These are phyloP conservation scores for Cryptocephalus primarius DNA, from an alignment of 2,888 invertebrate species.

Conservation along the genomic window DNA sequence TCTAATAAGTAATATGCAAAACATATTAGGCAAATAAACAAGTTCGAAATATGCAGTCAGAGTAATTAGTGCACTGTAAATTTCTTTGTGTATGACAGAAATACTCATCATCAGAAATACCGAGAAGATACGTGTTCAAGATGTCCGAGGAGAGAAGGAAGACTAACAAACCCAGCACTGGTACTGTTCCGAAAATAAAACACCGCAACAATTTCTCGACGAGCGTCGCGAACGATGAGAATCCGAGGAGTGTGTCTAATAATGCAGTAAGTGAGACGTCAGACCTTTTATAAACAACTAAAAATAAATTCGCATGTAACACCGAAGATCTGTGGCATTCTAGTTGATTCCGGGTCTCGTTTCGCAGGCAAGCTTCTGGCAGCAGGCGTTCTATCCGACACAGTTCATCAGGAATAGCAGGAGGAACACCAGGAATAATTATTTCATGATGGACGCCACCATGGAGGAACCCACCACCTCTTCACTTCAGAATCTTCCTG, in stretches of 20 bases:
- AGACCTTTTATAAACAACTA: background rate
- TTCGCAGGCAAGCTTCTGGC: constrained; percentile 24
- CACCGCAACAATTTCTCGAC: constrained; percentile 21
- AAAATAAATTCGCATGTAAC: background rate
- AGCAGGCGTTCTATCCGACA: constrained; percentile 17
- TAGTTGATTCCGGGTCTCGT: constrained; percentile 8
- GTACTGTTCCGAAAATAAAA: constrained; percentile 54
- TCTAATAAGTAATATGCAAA: too few species aligned
- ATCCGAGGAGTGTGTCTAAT: constrained; percentile 27
- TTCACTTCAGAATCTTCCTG: background rate
- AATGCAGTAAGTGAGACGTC: constrained; percentile 22
- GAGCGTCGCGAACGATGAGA: constrained; percentile 18
- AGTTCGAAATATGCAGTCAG: too few species aligned
- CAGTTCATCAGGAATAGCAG: constrained; percentile 24
- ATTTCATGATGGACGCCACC: constrained; percentile 20
- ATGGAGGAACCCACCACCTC: constrained; percentile 12
- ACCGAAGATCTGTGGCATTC: constrained; percentile 1
- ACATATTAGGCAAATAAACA: too few species aligned
- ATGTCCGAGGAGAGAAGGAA: constrained; percentile 33
- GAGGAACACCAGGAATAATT: constrained; percentile 20
- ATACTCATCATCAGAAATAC: too few species aligned
- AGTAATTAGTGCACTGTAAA: too few species aligned
- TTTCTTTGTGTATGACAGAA: too few species aligned
- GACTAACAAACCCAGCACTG: constrained; percentile 39
- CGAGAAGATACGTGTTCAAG: constrained; percentile 2